These are phyloP conservation scores for Mythimna pallens DNA, from an alignment of 2,888 invertebrate genomes.

Conservation along the genomic window DNA sequence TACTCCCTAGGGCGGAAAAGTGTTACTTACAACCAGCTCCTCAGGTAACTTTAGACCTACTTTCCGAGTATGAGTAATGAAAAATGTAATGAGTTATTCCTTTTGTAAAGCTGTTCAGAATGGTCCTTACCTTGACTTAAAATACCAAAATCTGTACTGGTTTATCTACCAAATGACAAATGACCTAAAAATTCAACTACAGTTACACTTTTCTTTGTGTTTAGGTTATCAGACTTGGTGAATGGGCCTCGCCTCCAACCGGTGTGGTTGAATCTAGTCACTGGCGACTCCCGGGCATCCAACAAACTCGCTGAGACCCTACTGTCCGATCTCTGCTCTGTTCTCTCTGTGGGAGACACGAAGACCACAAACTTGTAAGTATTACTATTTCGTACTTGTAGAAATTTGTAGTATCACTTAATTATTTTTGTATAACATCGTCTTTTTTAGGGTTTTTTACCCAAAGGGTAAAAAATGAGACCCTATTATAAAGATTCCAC, in stretches of 20 bases:
- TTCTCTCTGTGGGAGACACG: slow-evolving; percentile 94
- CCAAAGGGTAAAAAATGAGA: too few species aligned
- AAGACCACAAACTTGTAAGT: slow-evolving; percentile 98
- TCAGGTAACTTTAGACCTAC: too few species aligned
- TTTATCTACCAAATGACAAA: background rate
- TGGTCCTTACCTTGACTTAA: background rate
- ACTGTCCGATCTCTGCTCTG: slow-evolving; percentile 90
- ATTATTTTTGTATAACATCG: too few species aligned
- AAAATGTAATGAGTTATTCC: slow-evolving; percentile 63
- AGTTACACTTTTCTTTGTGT: slow-evolving; percentile 10
- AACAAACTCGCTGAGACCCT: slow-evolving; percentile 79
- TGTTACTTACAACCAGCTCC: too few species aligned
- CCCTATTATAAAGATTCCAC: too few species aligned
- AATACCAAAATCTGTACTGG: background rate
- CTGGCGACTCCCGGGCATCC: slow-evolving; percentile 71
- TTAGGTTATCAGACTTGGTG: slow-evolving; percentile 92
- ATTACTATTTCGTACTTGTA: slow-evolving; percentile 14
- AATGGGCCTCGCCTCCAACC: slow-evolving; percentile 93
- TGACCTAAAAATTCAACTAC: background rate
- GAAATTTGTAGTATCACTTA: too few species aligned
- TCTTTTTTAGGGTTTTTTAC: too few species aligned
- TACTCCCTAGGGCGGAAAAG: too few species aligned
- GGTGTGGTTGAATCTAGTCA: slow-evolving; percentile 92
- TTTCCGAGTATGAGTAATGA: too few species aligned
- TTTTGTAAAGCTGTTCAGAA: background rate